Base-by-base conservation (phyloP, 2,113 vertebrate genomes). In the Ochotona curzoniae region DNA sequence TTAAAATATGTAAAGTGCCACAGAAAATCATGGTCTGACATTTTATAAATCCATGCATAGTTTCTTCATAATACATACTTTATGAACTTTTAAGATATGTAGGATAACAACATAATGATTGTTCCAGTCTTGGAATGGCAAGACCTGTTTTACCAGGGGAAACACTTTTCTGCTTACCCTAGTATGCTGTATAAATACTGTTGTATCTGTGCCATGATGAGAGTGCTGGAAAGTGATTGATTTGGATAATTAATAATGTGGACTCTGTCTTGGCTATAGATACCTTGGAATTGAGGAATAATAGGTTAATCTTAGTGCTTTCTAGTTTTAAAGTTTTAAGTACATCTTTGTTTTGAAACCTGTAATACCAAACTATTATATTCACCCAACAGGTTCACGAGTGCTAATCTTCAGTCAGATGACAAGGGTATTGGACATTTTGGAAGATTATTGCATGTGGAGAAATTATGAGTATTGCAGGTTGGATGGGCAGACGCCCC, bases 361-460 rank as follows among this genome's bases (percentile, higher is more conserved):
- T 63, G 20, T 49, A 3, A 32, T 66, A 85, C 61, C 75, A 30
- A 15, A 9, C 12, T 96, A 2, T 69, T 94, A 2, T 47, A 5
- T 89, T 94, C 14, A 28, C 78, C 38, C 3, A 70, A 93, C 94
- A 99, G 99, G 98, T 94, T 99, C 99, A 7, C 98, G 99, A 80
- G 98, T 99, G 90, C 98, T 99, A 84, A 99, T 99, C 97, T 99
- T 99, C 97, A 99, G 99, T 97, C 99, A 99, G 97, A 99, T 99
- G 99, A 99, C 99, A 90, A 99, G 99, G 97, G 97, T 99, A 89
- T 97, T 99, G 91, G 99, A 99, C 97, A 99, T 99, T 97, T 98
- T 99, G 98, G 99, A 99, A 98, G 99, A 99, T 97, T 99, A 99
- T 83, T 99, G 99, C 93, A 99, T 99, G 99, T 99, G 99, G 99